Conservation (phyloP, 1,140 invertebrate genomes). For the Heterodera schachtii region DNA sequence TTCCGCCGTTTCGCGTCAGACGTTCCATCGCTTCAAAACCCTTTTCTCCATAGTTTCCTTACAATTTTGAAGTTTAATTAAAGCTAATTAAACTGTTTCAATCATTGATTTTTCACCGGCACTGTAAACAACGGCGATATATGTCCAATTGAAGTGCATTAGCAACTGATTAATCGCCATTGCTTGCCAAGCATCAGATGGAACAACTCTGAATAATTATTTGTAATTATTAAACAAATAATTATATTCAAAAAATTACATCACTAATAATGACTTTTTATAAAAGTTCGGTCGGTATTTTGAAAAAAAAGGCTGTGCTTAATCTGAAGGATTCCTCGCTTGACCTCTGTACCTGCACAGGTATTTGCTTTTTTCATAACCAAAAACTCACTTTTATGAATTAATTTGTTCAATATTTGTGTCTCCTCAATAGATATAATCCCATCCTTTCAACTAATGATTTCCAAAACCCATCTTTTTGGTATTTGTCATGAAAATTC, state of each 20-base stretch:
- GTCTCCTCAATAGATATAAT: no score
- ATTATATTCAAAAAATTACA: background rate
- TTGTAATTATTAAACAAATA: background rate
- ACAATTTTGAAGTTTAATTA: background rate
- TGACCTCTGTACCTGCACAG: no score
- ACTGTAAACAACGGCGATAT: slow-evolving; percentile 79
- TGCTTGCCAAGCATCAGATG: slow-evolving; percentile 80
- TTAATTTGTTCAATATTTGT: no score
- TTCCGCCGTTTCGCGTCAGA: slow-evolving; percentile 68
- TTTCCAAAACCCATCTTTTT: no score
- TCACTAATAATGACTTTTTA: no score
- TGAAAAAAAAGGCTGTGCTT: no score
- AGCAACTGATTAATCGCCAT: slow-evolving; percentile 78
- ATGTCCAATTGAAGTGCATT: slow-evolving; percentile 78
- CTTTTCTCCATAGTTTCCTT: slow-evolving; percentile 80
- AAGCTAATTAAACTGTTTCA: background rate
- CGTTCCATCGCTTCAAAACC: slow-evolving; percentile 79
- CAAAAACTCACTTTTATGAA: no score
- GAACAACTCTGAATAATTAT: slow-evolving; percentile 71
- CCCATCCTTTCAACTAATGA: no score
- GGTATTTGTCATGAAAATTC: background rate
- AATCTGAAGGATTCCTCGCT: no score
- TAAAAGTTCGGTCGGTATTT: no score
- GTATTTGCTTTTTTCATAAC: no score
- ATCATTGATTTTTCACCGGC: slow-evolving; percentile 71